Evolutionary conservation across 2,888 invertebrate genomes (phyloP).

Genomic region (Tolmerus cingulatus): DNA sequence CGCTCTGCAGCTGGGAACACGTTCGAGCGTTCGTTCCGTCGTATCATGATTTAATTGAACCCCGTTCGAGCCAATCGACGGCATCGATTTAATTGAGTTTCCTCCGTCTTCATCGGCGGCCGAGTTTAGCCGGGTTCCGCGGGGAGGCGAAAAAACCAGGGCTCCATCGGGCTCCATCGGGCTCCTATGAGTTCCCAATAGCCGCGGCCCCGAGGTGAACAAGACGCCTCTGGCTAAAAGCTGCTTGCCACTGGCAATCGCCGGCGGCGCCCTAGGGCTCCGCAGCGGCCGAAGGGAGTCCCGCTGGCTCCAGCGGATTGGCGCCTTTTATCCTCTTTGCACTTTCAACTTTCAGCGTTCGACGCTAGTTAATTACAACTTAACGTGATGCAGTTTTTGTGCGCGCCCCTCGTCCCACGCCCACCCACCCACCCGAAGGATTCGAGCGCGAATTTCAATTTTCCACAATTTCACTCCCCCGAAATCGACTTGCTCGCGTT

Average conservation of each 20-base stretch:
- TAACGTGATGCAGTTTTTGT: constrained; percentile 24
- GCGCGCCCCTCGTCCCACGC: neutral
- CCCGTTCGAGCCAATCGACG: constrained; percentile 45
- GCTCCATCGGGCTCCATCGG: constrained; percentile 28
- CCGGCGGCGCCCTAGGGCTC: neutral
- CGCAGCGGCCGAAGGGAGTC: neutral
- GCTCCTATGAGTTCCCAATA: constrained; percentile 38
- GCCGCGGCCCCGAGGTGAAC: constrained; percentile 21
- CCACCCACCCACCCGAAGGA: neutral
- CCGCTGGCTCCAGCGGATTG: constrained; percentile 12
- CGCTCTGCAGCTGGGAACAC: constrained; percentile 43
- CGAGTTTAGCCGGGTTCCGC: neutral
- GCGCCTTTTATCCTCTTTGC: constrained; percentile 41
- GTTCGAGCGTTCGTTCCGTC: constrained; percentile 39
- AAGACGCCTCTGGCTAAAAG: constrained; percentile 15
- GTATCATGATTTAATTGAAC: constrained; percentile 48
- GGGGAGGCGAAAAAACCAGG: constrained; percentile 9
- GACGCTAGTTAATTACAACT: constrained; percentile 7
- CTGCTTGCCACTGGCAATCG: constrained; percentile 29
- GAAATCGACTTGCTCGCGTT: neutral
- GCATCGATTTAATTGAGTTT: constrained; percentile 49
- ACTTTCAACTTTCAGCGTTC: constrained; percentile 34
- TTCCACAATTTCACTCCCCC: constrained; percentile 13
- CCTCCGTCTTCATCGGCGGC: constrained; percentile 36
- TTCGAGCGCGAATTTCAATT: constrained; percentile 8